Percentiles rank a stretch among this genome's conserved stretches.
Evolutionary conservation across 2,113 vertebrate species (phyloP).

Genomic region (Nannospalax galili): DNA sequence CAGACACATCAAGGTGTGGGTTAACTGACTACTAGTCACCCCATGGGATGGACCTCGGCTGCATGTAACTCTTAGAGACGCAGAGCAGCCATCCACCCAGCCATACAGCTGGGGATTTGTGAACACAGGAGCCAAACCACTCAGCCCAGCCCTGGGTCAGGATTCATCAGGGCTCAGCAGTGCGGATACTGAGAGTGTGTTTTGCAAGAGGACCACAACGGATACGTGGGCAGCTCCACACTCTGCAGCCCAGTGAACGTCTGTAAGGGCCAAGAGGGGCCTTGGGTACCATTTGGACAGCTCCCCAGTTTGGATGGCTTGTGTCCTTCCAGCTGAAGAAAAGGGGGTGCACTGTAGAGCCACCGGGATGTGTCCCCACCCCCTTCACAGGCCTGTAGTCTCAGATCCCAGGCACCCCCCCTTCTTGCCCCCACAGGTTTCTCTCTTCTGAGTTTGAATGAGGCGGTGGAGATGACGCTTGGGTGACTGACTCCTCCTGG

Average conservation of each 20-base stretch:
- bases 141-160: no score
- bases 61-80: background rate
- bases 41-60: background rate
- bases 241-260: rapidly evolving
- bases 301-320: background rate
- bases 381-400: rapidly evolving
- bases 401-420: rapidly evolving
- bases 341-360: rapidly evolving
- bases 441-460: background rate
- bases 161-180: background rate
- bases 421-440: rapidly evolving
- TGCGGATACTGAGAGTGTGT: background rate
- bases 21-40: rapidly evolving
- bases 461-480: background rate
- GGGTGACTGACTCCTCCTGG: background rate
- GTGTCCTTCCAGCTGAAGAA: rapidly evolving
- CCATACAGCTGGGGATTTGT: rapidly evolving
- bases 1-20: rapidly evolving
- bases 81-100: no score
- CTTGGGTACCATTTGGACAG: rapidly evolving
- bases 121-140: background rate
- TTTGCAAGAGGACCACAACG: no score
- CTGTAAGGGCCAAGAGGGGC: rapidly evolving
- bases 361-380: rapidly evolving
- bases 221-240: rapidly evolving